Evolutionary conservation across 2,888 invertebrate species (phyloP).

Genomic region (Liposcelis brunnea): DNA sequence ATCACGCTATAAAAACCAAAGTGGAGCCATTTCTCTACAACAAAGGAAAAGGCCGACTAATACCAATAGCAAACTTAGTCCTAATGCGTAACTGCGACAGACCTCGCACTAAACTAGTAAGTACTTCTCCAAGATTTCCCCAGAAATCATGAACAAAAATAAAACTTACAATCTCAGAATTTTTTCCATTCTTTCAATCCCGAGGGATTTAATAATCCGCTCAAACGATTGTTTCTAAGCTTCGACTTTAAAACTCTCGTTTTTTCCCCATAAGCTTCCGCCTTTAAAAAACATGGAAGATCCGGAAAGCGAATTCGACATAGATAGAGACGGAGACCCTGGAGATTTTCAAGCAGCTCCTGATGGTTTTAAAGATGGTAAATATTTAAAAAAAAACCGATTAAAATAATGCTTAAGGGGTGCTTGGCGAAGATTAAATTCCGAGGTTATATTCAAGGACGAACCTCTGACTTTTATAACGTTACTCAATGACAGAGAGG

Average conservation of each 20-base stretch:
- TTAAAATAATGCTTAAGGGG: neutral
- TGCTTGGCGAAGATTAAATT: too few relatives aligned
- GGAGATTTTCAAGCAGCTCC: conserved; percentile 27
- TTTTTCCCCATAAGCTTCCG: conserved; percentile 44
- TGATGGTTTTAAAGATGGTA: conserved; percentile 25
- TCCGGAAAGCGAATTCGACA: conserved; percentile 60
- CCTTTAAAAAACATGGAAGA: conserved; percentile 63
- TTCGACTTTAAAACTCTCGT: too few relatives aligned
- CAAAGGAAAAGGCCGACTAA: conserved; percentile 76
- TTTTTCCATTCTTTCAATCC: too few relatives aligned
- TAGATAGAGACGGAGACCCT: conserved; percentile 47
- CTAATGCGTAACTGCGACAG: conserved; percentile 73
- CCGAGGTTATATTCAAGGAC: too few relatives aligned
- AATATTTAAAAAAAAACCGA: neutral
- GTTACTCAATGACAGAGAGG: too few relatives aligned
- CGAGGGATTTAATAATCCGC: too few relatives aligned
- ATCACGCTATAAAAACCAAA: conserved; percentile 80
- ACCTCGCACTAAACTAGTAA: conserved; percentile 58
- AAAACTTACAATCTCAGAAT: too few relatives aligned
- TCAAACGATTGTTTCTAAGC: too few relatives aligned
- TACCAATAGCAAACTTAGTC: conserved; percentile 79
- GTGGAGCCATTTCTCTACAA: conserved; percentile 88
- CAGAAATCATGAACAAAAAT: too few relatives aligned
- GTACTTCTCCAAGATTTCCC: conserved; percentile 7
- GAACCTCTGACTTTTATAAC: too few relatives aligned